Conservation (phyloP, 2,888 invertebrate genomes). For the Rhynchonema sp. region DNA sequence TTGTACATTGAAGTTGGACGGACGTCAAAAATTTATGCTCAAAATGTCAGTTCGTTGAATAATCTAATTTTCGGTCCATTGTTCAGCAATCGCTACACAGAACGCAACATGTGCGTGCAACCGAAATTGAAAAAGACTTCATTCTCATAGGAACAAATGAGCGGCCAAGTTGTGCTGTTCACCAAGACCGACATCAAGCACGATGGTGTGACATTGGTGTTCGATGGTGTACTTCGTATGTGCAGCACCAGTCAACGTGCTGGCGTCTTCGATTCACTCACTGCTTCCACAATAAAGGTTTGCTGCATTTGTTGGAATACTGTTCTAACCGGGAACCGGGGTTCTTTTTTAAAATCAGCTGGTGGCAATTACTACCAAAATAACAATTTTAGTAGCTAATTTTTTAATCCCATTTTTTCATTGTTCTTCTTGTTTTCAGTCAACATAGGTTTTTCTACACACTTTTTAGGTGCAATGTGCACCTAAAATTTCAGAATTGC, state of each 20-base stretch:
- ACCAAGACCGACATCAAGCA: neutral
- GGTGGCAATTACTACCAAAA: too few relatives aligned
- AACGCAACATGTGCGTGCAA: neutral
- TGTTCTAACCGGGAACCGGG: neutral
- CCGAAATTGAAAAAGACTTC: neutral
- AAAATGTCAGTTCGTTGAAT: neutral
- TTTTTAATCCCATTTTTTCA: neutral
- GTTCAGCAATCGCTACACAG: neutral
- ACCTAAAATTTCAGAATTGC: too few relatives aligned
- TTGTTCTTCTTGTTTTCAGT: neutral
- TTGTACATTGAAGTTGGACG: neutral
- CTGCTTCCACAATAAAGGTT: neutral
- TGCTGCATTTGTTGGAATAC: neutral
- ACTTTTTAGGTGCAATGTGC: too few relatives aligned
- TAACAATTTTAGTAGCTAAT: too few relatives aligned
- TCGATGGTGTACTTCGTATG: neutral
- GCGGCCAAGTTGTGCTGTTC: neutral
- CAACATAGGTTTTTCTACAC: neutral
- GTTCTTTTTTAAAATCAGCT: too few relatives aligned
- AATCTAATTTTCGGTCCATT: neutral
- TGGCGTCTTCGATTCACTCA: neutral
- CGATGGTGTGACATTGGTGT: neutral
- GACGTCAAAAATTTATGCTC: neutral
- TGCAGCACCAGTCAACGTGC: neutral
- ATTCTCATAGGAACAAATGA: neutral